Evolutionary conservation across 2,888 invertebrate genomes (phyloP).

Genomic region (Coremacera marginata): DNA sequence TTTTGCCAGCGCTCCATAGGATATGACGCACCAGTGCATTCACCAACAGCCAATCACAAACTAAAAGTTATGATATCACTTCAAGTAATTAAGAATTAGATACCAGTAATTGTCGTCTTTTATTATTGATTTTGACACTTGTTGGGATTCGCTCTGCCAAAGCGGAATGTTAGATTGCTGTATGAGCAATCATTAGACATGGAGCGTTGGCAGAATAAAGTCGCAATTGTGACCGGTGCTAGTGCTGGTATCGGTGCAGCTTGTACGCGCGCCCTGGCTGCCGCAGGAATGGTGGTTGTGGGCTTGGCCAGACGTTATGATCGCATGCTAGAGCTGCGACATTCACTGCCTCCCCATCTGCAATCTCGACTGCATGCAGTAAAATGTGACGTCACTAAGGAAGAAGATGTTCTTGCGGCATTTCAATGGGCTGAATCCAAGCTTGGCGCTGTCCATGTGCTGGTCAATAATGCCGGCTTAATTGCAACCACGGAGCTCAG

Average conservation of each 20-base stretch:
- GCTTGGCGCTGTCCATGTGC: conserved; percentile 73
- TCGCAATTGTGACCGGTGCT: conserved; percentile 76
- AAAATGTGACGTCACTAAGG: conserved; percentile 71
- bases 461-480: conserved; percentile 75
- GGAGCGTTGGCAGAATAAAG: conserved; percentile 75
- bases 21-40: background rate
- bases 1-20: conserved; percentile 74
- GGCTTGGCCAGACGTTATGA: conserved; percentile 72
- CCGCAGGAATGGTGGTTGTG: conserved; percentile 72
- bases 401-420: conserved; percentile 71
- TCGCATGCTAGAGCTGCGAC: conserved; percentile 56
- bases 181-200: conserved; percentile 56
- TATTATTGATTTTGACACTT: conserved; percentile 24
- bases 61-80: conserved; percentile 6
- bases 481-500: conserved; percentile 60
- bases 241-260: conserved; percentile 75
- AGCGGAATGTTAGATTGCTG: background rate
- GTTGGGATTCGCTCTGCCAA: conserved; percentile 18
- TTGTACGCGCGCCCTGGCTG: conserved; percentile 68
- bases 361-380: conserved; percentile 56
- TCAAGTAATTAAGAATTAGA: background rate
- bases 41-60: background rate
- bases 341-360: conserved; percentile 49
- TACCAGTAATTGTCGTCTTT: background rate
- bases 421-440: conserved; percentile 71